Evolutionary conservation across 2,888 invertebrate species (phyloP).

Genomic region (Electrophaes corylata): DNA sequence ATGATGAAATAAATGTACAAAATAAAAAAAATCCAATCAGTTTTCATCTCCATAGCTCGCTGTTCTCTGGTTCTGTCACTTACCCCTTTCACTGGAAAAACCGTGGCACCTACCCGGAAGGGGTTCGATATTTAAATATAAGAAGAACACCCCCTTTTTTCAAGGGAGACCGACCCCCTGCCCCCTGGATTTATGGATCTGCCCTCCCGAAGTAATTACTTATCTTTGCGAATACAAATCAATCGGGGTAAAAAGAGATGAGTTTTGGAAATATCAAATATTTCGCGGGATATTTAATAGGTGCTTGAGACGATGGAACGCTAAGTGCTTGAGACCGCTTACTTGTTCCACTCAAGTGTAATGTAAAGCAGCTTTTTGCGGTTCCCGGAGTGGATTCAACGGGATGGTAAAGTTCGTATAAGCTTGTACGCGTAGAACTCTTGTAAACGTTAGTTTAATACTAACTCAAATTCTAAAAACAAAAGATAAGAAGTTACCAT

Average conservation of each 20-base stretch:
- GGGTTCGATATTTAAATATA: constrained; percentile 85
- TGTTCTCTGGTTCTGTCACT: constrained; percentile 81
- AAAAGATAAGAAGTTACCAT: no score
- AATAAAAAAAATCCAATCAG: constrained; percentile 6
- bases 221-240: constrained; percentile 83
- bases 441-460: no score
- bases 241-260: constrained; percentile 66
- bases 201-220: constrained; percentile 81
- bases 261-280: constrained; percentile 43
- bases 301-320: constrained; percentile 23
- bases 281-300: constrained; percentile 36
- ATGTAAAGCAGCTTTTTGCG: constrained; percentile 16
- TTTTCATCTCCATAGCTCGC: constrained; percentile 45
- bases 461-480: no score
- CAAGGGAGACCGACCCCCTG: constrained; percentile 64
- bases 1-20: background rate
- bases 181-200: constrained; percentile 82
- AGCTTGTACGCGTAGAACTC: background rate
- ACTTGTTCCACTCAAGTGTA: constrained; percentile 14
- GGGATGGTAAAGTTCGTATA: background rate
- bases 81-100: constrained; percentile 85
- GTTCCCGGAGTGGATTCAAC: background rate
- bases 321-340: constrained; percentile 14
- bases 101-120: constrained; percentile 85
- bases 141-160: constrained; percentile 83